Percentiles rank a stretch among this genome's conserved stretches.
These are phyloP conservation scores for Mus spicilegus DNA, from an alignment of 2,113 vertebrate genomes.

Conservation along the genomic window DNA sequence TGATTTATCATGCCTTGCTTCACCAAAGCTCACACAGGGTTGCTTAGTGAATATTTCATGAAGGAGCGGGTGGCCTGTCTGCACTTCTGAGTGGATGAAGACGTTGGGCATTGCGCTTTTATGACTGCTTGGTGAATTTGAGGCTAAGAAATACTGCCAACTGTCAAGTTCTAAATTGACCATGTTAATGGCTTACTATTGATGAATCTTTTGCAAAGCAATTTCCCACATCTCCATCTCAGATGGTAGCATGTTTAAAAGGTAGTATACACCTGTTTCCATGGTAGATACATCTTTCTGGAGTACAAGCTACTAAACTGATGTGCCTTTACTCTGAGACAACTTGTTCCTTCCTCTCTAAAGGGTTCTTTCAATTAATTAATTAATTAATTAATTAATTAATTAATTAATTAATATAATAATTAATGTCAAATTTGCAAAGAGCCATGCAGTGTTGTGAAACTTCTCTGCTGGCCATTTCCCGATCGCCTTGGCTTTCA, in stretches of 20 bases:
- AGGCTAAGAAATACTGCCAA: neutral
- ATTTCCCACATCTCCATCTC: neutral
- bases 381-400: neutral
- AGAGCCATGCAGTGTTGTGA: neutral
- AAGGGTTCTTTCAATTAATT: neutral
- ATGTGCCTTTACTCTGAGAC: neutral
- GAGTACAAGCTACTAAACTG: neutral
- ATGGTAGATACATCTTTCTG: neutral
- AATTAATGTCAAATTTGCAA: neutral
- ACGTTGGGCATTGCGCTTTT: neutral
- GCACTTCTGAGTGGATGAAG: neutral
- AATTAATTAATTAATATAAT: no score
- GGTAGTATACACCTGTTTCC: neutral
- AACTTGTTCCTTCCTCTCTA: neutral
- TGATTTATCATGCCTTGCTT: neutral
- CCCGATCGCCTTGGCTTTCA: neutral
- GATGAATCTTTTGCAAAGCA: neutral
- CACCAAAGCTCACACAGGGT: neutral
- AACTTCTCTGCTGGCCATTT: neutral
- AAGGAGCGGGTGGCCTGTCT: neutral
- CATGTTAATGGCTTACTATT: neutral
- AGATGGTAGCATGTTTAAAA: constrained; percentile 37
- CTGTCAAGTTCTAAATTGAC: neutral
- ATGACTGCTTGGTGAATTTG: neutral
- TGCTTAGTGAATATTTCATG: neutral